A percentile compares a stretch with the other conserved stretches of the same genome.
Evolutionary conservation across 2,797 vertebrate genomes (phyloP).

Genomic region (Gila robusta): DNA sequence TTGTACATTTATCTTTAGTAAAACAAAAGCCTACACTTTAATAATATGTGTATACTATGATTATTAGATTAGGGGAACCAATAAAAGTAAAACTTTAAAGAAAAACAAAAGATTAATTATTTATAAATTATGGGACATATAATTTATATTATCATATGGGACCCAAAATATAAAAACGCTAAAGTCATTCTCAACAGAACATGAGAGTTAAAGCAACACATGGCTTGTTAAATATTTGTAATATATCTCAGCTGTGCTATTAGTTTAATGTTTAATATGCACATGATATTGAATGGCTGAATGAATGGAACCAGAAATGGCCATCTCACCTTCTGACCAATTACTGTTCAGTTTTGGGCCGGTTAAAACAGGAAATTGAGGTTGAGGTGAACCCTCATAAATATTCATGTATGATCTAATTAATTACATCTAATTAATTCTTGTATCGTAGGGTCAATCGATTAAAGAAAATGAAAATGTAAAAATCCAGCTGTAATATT

Average conservation of each 20-base stretch:
- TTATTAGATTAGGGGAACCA: too few relatives aligned
- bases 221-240: background rate
- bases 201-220: background rate
- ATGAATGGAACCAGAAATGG: background rate
- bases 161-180: background rate
- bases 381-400: conserved; percentile 16
- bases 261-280: conserved; percentile 7
- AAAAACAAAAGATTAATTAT: background rate
- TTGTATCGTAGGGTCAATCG: background rate
- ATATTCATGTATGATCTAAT: conserved; percentile 37
- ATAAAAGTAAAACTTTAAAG: too few relatives aligned
- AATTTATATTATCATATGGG: background rate
- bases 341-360: conserved; percentile 10
- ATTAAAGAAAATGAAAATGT: background rate
- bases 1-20: too few relatives aligned
- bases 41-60: too few relatives aligned
- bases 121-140: too few relatives aligned
- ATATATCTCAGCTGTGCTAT: background rate
- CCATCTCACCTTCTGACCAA: background rate
- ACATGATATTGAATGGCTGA: conserved; percentile 13
- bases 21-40: too few relatives aligned
- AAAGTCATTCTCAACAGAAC: background rate
- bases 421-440: background rate
- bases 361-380: conserved; percentile 16
- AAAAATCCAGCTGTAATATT: background rate